These are phyloP conservation scores for Gallinago stenura DNA, from an alignment of 2,797 vertebrate genomes.

Conservation along the genomic window DNA sequence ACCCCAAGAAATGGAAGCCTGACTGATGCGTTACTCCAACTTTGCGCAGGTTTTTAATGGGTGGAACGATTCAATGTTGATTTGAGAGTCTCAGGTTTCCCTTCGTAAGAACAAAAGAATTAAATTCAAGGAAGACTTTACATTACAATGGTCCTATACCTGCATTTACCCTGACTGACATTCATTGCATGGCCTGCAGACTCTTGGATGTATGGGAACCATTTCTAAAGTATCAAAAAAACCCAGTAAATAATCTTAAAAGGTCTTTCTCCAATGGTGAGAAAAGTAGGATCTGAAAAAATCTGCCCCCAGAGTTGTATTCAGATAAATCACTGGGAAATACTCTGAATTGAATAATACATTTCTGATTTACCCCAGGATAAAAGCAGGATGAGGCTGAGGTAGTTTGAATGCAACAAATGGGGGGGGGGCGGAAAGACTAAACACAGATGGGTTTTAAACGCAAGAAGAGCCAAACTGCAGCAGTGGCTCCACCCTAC, in stretches of 20 bases:
- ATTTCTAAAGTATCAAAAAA: not conserved
- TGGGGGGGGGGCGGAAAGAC: too few species aligned
- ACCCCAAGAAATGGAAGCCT: not conserved
- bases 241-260: not conserved
- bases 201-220: not conserved
- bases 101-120: not conserved
- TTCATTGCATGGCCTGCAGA: fast-evolving
- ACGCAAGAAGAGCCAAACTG: not conserved
- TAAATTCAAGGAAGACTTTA: not conserved
- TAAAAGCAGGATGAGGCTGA: not conserved
- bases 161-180: not conserved
- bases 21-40: not conserved
- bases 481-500: not conserved
- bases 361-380: not conserved
- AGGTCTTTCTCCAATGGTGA: not conserved
- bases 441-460: not conserved
- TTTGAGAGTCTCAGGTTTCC: not conserved
- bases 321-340: not conserved
- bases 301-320: not conserved
- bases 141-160: fast-evolving
- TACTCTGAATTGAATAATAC: not conserved
- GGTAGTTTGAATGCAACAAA: not conserved
- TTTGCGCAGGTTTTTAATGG: not conserved
- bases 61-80: not conserved
- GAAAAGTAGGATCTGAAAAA: not conserved